Percentiles rank a stretch among this genome's conserved stretches.
Evolutionary conservation across 2,797 vertebrate species (phyloP).

Genomic region (Artibeus lituratus): DNA sequence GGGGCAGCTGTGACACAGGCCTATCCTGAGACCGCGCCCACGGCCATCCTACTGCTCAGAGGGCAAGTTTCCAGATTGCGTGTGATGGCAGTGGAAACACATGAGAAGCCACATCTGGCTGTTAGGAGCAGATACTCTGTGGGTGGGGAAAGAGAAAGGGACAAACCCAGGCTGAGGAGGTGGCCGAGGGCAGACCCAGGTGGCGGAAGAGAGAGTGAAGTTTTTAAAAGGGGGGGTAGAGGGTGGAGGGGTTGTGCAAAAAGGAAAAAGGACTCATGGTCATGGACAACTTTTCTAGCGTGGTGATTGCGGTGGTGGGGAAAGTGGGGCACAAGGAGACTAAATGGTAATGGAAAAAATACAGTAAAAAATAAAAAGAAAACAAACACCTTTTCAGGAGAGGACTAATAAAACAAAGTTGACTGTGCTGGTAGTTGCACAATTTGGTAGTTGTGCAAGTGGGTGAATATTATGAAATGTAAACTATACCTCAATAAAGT

Average conservation of each 20-base stretch:
- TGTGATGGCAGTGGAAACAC: conserved; percentile 17
- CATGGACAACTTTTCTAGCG: neutral
- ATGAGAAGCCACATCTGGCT: neutral
- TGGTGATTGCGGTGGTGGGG: neutral
- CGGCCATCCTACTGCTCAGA: neutral
- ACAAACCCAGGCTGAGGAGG: neutral
- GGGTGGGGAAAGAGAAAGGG: conserved; percentile 55
- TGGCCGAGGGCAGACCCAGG: neutral
- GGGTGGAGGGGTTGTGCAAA: neutral
- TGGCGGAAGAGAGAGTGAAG: neutral
- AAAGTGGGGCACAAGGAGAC: neutral
- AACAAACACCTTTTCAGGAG: neutral
- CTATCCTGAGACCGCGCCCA: neutral
- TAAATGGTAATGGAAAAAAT: neutral
- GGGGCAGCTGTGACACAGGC: neutral
- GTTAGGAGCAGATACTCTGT: neutral
- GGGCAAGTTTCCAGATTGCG: neutral
- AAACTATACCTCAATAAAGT: neutral
- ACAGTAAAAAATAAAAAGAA: neutral
- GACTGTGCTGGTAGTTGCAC: neutral
- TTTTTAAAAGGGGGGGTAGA: neutral
- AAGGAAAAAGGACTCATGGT: neutral
- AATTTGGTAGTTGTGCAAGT: neutral
- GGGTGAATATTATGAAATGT: neutral
- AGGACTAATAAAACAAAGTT: neutral